A percentile compares a stretch with the other conserved stretches of the same genome.
Conservation (phyloP, 2,113 vertebrate species). For the Sisor rabdophorus region DNA sequence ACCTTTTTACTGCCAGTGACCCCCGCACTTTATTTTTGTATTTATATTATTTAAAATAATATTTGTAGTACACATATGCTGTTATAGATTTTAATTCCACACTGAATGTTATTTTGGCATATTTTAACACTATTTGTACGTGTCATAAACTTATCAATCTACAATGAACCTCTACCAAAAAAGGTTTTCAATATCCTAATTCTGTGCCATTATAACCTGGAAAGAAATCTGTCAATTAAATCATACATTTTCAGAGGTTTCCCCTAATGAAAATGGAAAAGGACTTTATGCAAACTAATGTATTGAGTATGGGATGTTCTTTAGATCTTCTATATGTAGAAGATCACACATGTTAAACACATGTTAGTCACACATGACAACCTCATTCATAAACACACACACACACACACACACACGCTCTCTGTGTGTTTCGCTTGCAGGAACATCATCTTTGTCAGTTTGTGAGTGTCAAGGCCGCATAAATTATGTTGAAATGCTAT, state of each 20-base stretch:
- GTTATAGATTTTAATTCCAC: neutral
- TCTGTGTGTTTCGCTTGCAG: slow-evolving; percentile 9
- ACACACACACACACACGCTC: slow-evolving; percentile 4
- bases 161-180: neutral
- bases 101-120: neutral
- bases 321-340: neutral
- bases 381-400: neutral
- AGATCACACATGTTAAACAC: neutral
- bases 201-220: neutral
- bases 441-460: slow-evolving; percentile 5
- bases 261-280: neutral
- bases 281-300: neutral
- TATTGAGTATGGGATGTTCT: neutral
- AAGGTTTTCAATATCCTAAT: neutral
- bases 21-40: neutral
- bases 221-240: too few species aligned
- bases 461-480: slow-evolving; percentile 6
- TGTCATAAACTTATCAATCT: too few species aligned
- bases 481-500: neutral
- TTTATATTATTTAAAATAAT: neutral
- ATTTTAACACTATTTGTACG: too few species aligned
- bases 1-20: neutral
- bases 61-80: neutral
- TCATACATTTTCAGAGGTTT: neutral
- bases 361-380: neutral